Base-by-base conservation (phyloP, 2,113 vertebrate genomes). In the Toxotes chatareus region DNA sequence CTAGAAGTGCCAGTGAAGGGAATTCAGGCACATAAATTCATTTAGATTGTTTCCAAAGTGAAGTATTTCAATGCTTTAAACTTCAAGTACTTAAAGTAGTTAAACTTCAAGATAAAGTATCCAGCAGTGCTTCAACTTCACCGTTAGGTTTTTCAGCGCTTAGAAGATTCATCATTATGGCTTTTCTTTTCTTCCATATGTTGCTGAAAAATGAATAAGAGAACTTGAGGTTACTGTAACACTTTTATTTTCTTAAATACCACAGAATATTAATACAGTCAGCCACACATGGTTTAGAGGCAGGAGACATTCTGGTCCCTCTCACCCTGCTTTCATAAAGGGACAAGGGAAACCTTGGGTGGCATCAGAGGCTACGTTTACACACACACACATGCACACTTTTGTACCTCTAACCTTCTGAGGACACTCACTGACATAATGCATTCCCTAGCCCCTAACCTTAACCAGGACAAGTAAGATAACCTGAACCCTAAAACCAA, bases 241-340 rank as follows among this genome's bases (percentile, higher is more conserved):
- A 93, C 90, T 93, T 27, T 95, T 95, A 95, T 94, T 95, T 91
- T 79, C 57, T 92, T 93, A 84, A 94, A 93, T 94, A 94, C 79
- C 89, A 94, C 89, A 92, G 85, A 91, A 89, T 92, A 95, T 93
- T 92, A 95, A 92, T 92, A 94, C 89, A 94, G 92, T 93, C 89
- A 93, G 82, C 90, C 88, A 93, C 88, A 93, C 77, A 77, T 64
- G 74, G 73, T 88, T 78, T 76, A 81, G 88, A 91, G 90, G 88
- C 89, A 91, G 82, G 89, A 82, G 77, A 90, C 78, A 82, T 91
- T 88, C 85, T 86, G 79, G 80, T 85, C 88, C 72, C 53, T 80
- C 78, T 79, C 85, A 88, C 63, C 69, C 79, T 65, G 73, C 75
- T 86, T 90, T 86, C 71, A 80, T 80, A 73, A 79, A 69, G 51